Conservation (phyloP, 2,797 vertebrate genomes). For the Sebastes vulpes region DNA sequence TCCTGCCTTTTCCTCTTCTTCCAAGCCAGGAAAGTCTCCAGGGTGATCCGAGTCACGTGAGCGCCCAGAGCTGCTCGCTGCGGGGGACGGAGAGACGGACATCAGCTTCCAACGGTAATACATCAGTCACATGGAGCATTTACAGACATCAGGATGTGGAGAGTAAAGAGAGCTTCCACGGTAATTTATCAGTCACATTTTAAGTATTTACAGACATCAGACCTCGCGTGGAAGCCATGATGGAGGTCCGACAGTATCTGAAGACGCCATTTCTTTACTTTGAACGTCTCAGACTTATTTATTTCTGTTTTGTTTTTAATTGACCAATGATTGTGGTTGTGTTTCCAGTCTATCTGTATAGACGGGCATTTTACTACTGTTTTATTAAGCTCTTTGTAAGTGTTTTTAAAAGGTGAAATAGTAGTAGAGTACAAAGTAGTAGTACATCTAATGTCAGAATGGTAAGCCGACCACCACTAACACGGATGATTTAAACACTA, state of each 20-base stretch:
- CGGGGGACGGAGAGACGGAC: background rate
- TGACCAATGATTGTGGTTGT: background rate
- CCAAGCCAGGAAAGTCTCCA: constrained; percentile 98
- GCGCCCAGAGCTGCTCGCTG: constrained; percentile 93
- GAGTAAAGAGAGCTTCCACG: background rate
- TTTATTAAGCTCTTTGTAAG: background rate
- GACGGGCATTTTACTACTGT: background rate
- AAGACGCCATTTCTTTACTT: too few species aligned
- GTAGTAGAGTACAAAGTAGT: too few species aligned
- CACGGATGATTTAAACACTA: background rate
- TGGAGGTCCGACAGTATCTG: background rate
- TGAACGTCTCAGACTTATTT: background rate
- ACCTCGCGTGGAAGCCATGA: background rate
- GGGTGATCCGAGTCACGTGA: constrained; percentile 96
- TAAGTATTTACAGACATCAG: background rate
- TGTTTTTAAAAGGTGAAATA: background rate
- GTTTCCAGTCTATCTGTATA: background rate
- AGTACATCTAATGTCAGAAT: background rate
- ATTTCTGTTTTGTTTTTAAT: background rate
- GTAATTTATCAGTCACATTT: background rate
- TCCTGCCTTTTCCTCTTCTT: constrained; percentile 99
- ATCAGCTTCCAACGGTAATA: background rate
- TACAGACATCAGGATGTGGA: background rate
- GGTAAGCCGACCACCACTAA: background rate
- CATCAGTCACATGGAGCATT: background rate